Base-by-base conservation (phyloP, 1,140 invertebrate genomes). In the Drosophila rufa region DNA sequence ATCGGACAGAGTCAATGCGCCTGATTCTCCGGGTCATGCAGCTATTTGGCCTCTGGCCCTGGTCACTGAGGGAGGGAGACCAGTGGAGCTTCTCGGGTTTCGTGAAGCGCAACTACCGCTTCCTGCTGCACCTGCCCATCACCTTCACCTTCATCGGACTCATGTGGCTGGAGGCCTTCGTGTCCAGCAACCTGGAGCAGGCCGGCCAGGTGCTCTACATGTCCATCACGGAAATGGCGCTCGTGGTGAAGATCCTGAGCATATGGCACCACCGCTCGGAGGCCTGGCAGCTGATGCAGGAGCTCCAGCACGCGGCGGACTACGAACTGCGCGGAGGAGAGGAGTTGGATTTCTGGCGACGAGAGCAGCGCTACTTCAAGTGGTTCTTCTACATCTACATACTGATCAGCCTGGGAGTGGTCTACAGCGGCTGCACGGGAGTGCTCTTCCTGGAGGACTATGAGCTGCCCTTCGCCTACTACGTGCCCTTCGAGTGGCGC, bases 81-180 rank as follows among this genome's bases (percentile, higher is more conserved):
- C 60, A 75, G 14, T 60, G 38, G 38, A 47, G n/a, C 11, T 4
- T 57, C 2, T 42, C 15, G 8, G 51, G 17, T 9, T 80, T 75
- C 5, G 1, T 68, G 1, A 79, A 73, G 38, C 50, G 48, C 17
- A 68, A 77, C 47, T 77, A 77, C 38, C 78, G 77, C 22, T 83
- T 66, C 51, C 25, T 86, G 1, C 61, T 92, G 4, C 91, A 92
- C 15, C n/a, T 90, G 36, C 91, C 91, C 22, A 59, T 83, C 19
- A 91, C 91, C 8, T 89, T 91, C 22, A 70, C 75, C 7, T 89
- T 81, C 19, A 89, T 89, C 12, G 75, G 81, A 3, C 68, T 92
- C 8, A 92, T 92, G 91, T 92, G 91, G 91, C 61, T 92, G 33
- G 87, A 91, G 53, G 87, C 79, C 2, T 73, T 86, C 4, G 61